Evolutionary conservation across 2,888 invertebrate species (phyloP).

Genomic region (Zelleria hepariella): DNA sequence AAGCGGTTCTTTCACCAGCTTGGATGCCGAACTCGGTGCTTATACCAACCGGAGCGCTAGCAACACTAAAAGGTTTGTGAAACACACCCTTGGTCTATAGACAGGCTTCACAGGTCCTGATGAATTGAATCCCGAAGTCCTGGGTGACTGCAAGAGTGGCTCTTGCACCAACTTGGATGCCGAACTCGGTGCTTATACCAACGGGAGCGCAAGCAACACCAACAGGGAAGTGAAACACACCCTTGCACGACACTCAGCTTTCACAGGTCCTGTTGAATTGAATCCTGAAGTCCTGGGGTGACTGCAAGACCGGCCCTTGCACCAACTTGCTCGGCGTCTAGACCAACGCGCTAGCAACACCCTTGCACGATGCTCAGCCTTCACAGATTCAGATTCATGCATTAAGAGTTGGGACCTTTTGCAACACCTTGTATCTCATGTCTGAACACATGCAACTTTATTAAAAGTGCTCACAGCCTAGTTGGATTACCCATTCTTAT

Average conservation of each 20-base stretch:
- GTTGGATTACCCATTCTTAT: no score
- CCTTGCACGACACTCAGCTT: no score
- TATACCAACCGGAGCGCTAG: constrained; percentile 42
- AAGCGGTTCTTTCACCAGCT: constrained; percentile 47
- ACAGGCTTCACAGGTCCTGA: constrained; percentile 17
- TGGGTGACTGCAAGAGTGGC: constrained; percentile 30
- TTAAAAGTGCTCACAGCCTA: no score
- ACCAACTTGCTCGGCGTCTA: constrained; percentile 38
- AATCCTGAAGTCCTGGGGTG: constrained; percentile 2
- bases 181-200: constrained; percentile 39
- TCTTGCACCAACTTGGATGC: constrained; percentile 45
- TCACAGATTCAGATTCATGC: no score
- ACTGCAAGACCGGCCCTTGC: constrained; percentile 45
- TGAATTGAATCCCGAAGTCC: constrained; percentile 5
- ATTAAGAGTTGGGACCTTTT: no score
- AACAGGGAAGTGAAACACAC: constrained; percentile 30
- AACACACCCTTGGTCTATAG: no score
- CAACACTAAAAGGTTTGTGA: constrained; percentile 39
- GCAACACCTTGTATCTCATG: no score
- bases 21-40: constrained; percentile 31
- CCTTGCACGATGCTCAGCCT: no score
- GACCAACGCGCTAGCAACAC: constrained; percentile 36
- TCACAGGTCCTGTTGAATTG: constrained; percentile 16
- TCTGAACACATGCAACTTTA: no score
- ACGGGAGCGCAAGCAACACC: constrained; percentile 39